phyloP scores from a whole-genome alignment of 2,888 invertebrate genomes.

The Caenorhabditis sp. region DNA sequence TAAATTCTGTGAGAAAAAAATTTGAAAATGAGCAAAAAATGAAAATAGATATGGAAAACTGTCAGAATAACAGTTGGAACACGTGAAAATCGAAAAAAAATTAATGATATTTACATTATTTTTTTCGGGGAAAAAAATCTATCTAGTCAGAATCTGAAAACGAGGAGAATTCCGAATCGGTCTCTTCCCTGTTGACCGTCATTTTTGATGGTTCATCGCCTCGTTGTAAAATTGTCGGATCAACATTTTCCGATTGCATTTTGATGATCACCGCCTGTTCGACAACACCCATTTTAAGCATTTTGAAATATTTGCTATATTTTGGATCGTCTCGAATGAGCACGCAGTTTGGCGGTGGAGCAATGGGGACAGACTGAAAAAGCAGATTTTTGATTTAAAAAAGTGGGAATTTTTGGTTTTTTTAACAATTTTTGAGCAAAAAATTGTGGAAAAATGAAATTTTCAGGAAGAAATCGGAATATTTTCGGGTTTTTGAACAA shows the following conservation, averaged over 20 bases:
- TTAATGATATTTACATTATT: not conserved
- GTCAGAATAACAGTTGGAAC: not conserved
- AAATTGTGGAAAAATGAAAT: too few species aligned
- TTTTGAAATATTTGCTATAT: constrained; percentile 63
- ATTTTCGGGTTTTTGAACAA: too few species aligned
- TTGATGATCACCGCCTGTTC: constrained; percentile 60
- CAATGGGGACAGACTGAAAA: not conserved
- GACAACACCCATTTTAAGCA: constrained; percentile 63
- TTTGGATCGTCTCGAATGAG: constrained; percentile 53
- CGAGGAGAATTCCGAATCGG: constrained; percentile 18
- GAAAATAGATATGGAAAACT: not conserved
- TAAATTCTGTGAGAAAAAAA: not conserved
- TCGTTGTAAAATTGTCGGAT: constrained; percentile 35
- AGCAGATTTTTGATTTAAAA: too few species aligned
- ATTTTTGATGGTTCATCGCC: constrained; percentile 12
- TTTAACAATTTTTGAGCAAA: too few species aligned
- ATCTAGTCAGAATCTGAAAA: constrained; percentile 36
- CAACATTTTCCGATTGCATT: constrained; percentile 61
- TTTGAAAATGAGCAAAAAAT: not conserved
- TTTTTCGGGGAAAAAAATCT: not conserved
- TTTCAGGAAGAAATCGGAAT: too few species aligned
- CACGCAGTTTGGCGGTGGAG: constrained; percentile 3
- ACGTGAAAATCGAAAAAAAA: not conserved
- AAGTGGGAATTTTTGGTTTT: too few species aligned
- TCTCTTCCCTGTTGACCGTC: not conserved